Evolutionary conservation across 2,888 invertebrate species (phyloP).

Genomic region (Eilema griseolum): DNA sequence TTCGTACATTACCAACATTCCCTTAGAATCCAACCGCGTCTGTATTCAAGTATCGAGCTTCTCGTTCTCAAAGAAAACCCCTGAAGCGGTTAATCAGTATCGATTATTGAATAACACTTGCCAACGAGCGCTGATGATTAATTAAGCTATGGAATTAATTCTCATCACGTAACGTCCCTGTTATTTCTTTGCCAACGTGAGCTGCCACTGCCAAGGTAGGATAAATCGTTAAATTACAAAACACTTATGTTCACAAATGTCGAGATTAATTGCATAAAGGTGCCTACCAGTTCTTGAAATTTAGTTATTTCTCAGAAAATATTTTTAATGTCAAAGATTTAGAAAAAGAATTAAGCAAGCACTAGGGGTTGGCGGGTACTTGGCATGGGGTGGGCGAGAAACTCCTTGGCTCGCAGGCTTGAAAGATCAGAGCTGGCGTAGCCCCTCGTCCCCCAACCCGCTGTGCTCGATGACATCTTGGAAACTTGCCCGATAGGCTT

Average conservation of each 20-base stretch:
- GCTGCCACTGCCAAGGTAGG: slow-evolving; percentile 28
- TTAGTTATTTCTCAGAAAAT: slow-evolving; percentile 14
- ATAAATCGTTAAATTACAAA: neutral
- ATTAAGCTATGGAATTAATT: slow-evolving; percentile 50
- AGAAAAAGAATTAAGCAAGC: slow-evolving; percentile 31
- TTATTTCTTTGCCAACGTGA: slow-evolving; percentile 49
- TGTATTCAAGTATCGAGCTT: slow-evolving; percentile 23
- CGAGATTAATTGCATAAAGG: neutral
- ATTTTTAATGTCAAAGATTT: neutral
- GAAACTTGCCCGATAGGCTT: slow-evolving; percentile 79
- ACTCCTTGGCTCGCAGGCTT: slow-evolving; percentile 64
- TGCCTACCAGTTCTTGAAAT: neutral
- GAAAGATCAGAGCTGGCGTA: slow-evolving; percentile 61
- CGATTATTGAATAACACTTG: slow-evolving; percentile 43
- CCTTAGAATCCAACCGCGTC: slow-evolving; percentile 28
- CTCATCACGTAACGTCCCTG: slow-evolving; percentile 39
- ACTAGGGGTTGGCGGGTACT: slow-evolving; percentile 50
- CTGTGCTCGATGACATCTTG: slow-evolving; percentile 72
- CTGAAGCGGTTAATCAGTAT: slow-evolving; percentile 54
- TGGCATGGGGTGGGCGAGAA: slow-evolving; percentile 67
- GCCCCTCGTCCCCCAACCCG: slow-evolving; percentile 54
- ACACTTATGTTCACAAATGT: neutral
- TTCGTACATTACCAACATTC: slow-evolving; percentile 34
- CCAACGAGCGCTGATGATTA: slow-evolving; percentile 55
- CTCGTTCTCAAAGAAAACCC: slow-evolving; percentile 33